phyloP scores from a whole-genome alignment of 2,113 vertebrate species.

The Epinephelus cyanopodus region DNA sequence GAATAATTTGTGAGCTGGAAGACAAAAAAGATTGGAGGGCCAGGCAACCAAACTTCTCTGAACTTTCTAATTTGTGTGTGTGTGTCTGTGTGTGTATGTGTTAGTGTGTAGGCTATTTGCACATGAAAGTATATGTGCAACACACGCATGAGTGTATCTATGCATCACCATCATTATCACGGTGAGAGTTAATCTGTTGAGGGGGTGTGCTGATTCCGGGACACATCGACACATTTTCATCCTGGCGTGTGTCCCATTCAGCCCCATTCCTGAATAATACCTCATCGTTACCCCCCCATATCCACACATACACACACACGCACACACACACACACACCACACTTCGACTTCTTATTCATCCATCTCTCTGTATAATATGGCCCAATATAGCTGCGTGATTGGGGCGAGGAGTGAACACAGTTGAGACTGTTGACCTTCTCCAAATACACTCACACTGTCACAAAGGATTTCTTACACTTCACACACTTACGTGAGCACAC shows the following conservation, averaged over 20 bases:
- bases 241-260: slow-evolving; percentile 48
- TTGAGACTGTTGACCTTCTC: slow-evolving; percentile 9
- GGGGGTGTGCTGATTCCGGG: slow-evolving; percentile 73
- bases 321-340: slow-evolving; percentile 3
- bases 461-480: slow-evolving; percentile 2
- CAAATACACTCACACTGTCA: slow-evolving; percentile 31
- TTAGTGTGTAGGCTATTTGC: neutral
- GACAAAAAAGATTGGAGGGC: neutral
- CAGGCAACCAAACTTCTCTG: neutral
- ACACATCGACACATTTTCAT: slow-evolving; percentile 67
- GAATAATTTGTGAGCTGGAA: neutral
- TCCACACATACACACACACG: slow-evolving; percentile 3
- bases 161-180: slow-evolving; percentile 45
- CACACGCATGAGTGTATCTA: slow-evolving; percentile 18
- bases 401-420: neutral
- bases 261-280: slow-evolving; percentile 64
- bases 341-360: neutral
- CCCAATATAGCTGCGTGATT: slow-evolving; percentile 44
- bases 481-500: neutral
- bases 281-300: neutral
- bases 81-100: neutral
- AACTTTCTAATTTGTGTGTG: neutral
- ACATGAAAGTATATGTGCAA: neutral
- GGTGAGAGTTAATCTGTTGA: slow-evolving; percentile 74
- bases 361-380: slow-evolving; percentile 21